phyloP scores from a whole-genome alignment of 23 tunicate species.

The Diplosoma virens region DNA sequence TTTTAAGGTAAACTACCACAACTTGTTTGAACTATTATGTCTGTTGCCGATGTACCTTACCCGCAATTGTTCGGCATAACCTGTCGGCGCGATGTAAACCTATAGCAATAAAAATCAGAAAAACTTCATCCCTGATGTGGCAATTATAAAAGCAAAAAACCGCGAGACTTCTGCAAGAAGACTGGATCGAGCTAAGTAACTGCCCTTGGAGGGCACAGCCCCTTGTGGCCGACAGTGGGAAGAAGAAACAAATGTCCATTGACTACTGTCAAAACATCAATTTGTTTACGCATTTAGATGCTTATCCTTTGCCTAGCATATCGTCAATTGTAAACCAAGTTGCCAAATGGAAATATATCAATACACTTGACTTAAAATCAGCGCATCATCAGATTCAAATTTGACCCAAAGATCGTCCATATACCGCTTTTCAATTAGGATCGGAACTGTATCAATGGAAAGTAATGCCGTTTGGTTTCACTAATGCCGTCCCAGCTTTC shows the following conservation, averaged over 20 bases:
- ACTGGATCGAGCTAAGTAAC: neutral
- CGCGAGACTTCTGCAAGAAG: neutral
- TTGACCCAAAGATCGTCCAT: neutral
- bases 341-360: constrained; percentile 1
- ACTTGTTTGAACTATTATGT: no score
- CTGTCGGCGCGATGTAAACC: no score
- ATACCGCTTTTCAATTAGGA: neutral
- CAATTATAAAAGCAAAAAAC: constrained; percentile 2
- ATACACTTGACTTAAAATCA: neutral
- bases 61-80: no score
- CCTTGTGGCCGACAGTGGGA: neutral
- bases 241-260: neutral
- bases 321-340: neutral
- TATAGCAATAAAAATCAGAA: neutral
- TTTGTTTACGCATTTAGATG: constrained; percentile 7
- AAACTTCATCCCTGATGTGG: neutral
- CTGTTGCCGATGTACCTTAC: no score
- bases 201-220: neutral
- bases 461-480: neutral
- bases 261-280: constrained; percentile 22
- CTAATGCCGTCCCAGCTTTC: no score
- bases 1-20: no score
- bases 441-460: neutral
- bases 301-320: constrained; percentile 6
- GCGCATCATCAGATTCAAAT: constrained; percentile 8